Percentiles rank a stretch among this genome's conserved stretches.
Conservation (phyloP, 30 jellyfish, hydroid and myxozoan species). For the Aurelia coerulea region DNA sequence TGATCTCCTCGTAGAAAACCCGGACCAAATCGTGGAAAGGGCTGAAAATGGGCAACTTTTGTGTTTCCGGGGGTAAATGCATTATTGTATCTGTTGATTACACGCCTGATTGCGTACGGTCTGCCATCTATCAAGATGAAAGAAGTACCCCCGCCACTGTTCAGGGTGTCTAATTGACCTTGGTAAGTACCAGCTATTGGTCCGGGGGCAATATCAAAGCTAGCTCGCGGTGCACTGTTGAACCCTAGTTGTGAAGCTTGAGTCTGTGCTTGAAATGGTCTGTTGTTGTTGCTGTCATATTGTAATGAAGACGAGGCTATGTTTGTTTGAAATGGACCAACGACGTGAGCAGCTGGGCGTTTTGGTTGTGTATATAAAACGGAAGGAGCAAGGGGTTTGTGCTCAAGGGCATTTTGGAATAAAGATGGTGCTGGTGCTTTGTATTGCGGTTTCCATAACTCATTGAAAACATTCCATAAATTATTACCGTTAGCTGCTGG, state of each 20-base stretch:
- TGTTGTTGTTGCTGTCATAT: conserved; percentile 43
- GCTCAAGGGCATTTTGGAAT: conserved; percentile 12
- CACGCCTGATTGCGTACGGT: conserved; percentile 71
- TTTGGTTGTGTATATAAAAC: conserved; percentile 9
- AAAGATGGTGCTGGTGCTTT: conserved; percentile 48
- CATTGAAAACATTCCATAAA: conserved; percentile 44
- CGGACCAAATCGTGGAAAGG: conserved; percentile 63
- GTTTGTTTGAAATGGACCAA: conserved; percentile 32
- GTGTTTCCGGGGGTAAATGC: conserved; percentile 40
- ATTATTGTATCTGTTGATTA: conserved; percentile 58
- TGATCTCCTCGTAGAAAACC: conserved; percentile 54
- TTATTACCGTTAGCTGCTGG: conserved; percentile 63
- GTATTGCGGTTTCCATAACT: conserved; percentile 28
- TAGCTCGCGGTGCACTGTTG: conserved; percentile 39
- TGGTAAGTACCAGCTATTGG: conserved; percentile 56
- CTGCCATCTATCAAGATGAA: conserved; percentile 53
- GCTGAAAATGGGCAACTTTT: conserved; percentile 43
- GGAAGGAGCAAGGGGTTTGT: conserved; percentile 34
- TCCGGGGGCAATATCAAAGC: conserved; percentile 28
- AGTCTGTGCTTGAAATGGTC: conserved; percentile 68
- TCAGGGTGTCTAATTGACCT: conserved; percentile 46
- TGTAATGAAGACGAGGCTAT: conserved; percentile 44
- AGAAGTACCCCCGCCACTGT: conserved; percentile 41
- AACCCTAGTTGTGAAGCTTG: conserved; percentile 50
- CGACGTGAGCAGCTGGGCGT: conserved; percentile 5